These are phyloP conservation scores for Petrolisthes cinctipes DNA, from an alignment of 2,888 invertebrate species.

Conservation along the genomic window DNA sequence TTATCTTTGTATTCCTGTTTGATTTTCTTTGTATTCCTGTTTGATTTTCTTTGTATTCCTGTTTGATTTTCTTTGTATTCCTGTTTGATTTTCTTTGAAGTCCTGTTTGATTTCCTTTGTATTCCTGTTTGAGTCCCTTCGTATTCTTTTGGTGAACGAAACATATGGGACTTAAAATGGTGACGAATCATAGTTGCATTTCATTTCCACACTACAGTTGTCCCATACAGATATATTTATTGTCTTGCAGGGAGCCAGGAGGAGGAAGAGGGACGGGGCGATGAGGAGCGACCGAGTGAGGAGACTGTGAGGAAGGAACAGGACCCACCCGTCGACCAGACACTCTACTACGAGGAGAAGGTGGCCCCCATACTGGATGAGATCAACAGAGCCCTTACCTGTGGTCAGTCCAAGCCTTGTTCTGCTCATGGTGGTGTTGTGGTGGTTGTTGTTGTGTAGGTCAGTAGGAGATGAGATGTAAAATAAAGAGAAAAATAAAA, in stretches of 20 bases:
- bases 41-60: too few relatives aligned
- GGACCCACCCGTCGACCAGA: constrained; percentile 42
- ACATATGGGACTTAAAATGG: too few relatives aligned
- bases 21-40: too few relatives aligned
- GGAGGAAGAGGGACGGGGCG: constrained; percentile 20
- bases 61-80: too few relatives aligned
- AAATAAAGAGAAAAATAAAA: background rate
- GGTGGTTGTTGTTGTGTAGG: background rate
- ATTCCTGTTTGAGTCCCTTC: too few relatives aligned
- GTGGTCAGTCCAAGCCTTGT: constrained; percentile 43
- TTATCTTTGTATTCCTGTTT: too few relatives aligned
- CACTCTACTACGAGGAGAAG: constrained; percentile 60
- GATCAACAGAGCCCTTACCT: constrained; percentile 54
- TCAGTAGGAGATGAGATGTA: background rate
- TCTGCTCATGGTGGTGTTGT: background rate
- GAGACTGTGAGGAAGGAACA: constrained; percentile 13
- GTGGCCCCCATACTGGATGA: constrained; percentile 64
- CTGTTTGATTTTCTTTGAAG: too few relatives aligned
- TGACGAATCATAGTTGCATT: too few relatives aligned
- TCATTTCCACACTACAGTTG: too few relatives aligned
- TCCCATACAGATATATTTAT: too few relatives aligned
- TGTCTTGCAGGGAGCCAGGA: background rate
- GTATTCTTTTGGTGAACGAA: too few relatives aligned
- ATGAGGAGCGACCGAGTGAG: background rate
- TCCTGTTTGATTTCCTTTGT: too few relatives aligned